Percentiles rank a stretch among this genome's conserved stretches.
These are phyloP conservation scores for Microcebus griseorufus DNA, from an alignment of 2,113 vertebrate genomes.

Conservation along the genomic window DNA sequence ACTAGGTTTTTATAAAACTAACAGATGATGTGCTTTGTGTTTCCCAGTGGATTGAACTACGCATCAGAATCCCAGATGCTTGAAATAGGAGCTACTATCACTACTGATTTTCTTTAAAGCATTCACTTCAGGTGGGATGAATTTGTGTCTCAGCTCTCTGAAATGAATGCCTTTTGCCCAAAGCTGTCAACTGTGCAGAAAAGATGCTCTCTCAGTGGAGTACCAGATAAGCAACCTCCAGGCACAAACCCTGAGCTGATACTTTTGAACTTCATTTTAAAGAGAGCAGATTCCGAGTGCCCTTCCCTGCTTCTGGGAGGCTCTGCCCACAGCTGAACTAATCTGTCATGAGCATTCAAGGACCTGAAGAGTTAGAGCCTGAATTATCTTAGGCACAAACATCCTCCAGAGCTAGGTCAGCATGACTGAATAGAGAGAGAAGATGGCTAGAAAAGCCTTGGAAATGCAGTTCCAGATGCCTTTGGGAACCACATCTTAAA, in stretches of 20 bases:
- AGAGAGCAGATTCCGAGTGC: neutral
- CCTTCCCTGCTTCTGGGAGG: neutral
- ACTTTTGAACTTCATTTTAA: neutral
- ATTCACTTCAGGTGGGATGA: neutral
- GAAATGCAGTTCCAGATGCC: neutral
- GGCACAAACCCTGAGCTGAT: fast-evolving
- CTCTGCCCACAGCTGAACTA: neutral
- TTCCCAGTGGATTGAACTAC: neutral
- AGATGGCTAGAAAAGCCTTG: neutral
- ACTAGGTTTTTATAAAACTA: neutral
- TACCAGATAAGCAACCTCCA: neutral
- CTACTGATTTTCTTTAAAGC: neutral
- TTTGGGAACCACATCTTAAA: conserved; percentile 14
- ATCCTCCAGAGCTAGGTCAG: neutral
- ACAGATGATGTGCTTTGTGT: neutral
- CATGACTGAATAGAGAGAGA: neutral
- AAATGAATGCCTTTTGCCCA: neutral
- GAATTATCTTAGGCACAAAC: neutral
- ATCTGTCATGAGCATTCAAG: neutral
- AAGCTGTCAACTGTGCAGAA: neutral
- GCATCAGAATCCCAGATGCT: no score
- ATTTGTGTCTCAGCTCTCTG: neutral
- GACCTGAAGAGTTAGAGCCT: neutral
- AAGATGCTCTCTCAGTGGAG: fast-evolving
- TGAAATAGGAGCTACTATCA: neutral